Conservation (phyloP, 92 coral and sea anemone species). For the Palythoa grandiflora region DNA sequence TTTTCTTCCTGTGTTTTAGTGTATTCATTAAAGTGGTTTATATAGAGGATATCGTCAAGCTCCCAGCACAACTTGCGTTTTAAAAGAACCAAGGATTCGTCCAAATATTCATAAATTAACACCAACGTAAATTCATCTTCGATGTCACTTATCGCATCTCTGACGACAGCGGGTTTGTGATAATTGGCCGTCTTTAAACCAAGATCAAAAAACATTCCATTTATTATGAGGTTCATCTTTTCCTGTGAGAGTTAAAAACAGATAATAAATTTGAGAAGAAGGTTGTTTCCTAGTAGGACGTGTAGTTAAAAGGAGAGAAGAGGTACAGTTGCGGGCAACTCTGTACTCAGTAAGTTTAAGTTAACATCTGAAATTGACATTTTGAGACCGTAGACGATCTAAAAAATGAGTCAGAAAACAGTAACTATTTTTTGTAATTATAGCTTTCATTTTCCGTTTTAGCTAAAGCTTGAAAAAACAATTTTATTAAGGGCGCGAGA, state of each 20-base stretch:
- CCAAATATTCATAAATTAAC: constrained; percentile 85
- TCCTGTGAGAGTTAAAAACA: constrained; percentile 63
- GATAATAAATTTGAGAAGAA: background rate
- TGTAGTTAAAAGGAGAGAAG: background rate
- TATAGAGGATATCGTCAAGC: constrained; percentile 87
- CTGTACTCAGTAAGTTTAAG: too few relatives aligned
- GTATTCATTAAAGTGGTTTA: constrained; percentile 64
- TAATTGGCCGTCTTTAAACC: constrained; percentile 93
- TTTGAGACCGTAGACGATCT: too few relatives aligned
- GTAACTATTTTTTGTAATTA: too few relatives aligned
- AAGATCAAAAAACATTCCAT: constrained; percentile 97
- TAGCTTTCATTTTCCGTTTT: too few relatives aligned
- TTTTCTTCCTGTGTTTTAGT: background rate
- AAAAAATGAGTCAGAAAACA: too few relatives aligned
- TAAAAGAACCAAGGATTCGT: constrained; percentile 91
- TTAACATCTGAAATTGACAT: too few relatives aligned
- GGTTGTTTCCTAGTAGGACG: background rate
- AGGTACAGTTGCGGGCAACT: background rate
- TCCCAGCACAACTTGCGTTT: constrained; percentile 96
- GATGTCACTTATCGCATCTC: constrained; percentile 84
- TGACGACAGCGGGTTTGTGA: constrained; percentile 78
- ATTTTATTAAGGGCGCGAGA: too few relatives aligned
- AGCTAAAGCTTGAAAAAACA: too few relatives aligned
- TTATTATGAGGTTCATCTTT: constrained; percentile 85
- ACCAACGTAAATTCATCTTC: constrained; percentile 84